Percentiles rank a stretch among this genome's conserved stretches.
These are phyloP conservation scores for Budorcas taxicolor DNA, from an alignment of 2,113 vertebrate species.

Conservation along the genomic window DNA sequence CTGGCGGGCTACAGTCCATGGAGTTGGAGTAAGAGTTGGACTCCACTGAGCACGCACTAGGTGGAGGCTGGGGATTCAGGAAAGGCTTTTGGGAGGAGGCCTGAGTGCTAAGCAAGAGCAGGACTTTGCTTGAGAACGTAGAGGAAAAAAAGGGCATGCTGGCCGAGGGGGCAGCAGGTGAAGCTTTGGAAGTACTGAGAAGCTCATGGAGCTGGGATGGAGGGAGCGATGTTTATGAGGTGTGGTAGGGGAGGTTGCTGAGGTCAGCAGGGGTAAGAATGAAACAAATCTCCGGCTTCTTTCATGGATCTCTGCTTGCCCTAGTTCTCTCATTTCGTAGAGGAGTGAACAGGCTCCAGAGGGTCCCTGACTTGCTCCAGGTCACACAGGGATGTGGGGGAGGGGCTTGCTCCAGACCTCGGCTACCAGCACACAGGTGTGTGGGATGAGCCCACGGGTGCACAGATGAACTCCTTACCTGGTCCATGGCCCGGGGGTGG, in stretches of 20 bases:
- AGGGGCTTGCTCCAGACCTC: neutral
- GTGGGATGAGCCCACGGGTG: neutral
- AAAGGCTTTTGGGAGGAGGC: neutral
- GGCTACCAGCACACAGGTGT: neutral
- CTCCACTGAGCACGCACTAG: neutral
- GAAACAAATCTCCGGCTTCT: neutral
- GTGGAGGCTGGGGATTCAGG: neutral
- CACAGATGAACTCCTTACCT: neutral
- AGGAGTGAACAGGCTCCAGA: neutral
- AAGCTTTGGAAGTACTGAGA: conserved; percentile 89
- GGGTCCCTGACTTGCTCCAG: neutral
- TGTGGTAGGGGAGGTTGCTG: no score
- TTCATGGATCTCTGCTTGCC: neutral
- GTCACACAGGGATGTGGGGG: neutral
- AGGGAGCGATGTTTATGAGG: neutral
- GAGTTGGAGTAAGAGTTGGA: neutral
- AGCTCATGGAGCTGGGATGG: conserved; percentile 82
- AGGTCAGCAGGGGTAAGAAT: neutral
- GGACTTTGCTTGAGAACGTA: neutral
- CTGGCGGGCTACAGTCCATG: neutral
- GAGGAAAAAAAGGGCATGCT: neutral
- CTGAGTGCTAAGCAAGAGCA: neutral
- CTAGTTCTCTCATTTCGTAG: neutral
- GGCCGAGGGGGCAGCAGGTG: conserved; percentile 33
- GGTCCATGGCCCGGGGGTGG: neutral